Evolutionary conservation across 2,797 vertebrate species (phyloP).

Genomic region (Margarornis squamiger): DNA sequence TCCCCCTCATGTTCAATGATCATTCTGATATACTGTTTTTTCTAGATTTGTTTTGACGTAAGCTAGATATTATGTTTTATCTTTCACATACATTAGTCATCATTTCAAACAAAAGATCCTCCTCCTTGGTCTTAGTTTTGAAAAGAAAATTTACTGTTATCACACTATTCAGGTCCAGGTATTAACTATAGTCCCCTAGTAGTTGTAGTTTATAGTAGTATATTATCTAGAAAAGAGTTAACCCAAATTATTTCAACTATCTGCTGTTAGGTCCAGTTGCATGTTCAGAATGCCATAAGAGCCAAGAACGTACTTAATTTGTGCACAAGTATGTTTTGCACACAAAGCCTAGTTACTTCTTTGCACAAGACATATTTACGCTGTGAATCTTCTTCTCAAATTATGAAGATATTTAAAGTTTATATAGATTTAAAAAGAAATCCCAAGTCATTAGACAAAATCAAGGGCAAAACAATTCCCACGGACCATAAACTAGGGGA

Average conservation of each 20-base stretch:
- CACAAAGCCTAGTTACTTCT: background rate
- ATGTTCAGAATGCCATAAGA: background rate
- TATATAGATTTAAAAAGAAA: background rate
- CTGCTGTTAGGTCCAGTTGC: background rate
- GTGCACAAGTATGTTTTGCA: background rate
- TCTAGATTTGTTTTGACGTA: background rate
- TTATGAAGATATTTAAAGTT: background rate
- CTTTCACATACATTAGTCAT: background rate
- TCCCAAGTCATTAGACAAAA: background rate
- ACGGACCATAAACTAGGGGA: background rate
- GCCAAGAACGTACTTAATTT: background rate
- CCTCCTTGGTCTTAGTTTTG: background rate
- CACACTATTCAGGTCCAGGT: background rate
- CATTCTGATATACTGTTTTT: background rate
- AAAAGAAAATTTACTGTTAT: background rate
- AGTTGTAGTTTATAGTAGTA: background rate
- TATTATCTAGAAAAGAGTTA: background rate
- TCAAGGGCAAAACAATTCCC: background rate
- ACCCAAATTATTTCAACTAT: background rate
- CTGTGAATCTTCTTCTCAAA: background rate
- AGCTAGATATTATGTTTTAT: background rate
- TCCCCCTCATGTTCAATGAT: background rate
- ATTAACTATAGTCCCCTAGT: background rate
- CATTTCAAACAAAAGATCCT: background rate
- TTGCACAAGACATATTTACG: background rate